Evolutionary conservation across 2,888 invertebrate genomes (phyloP), one percentile per base, ranked within the genome.

Genomic region (Cheilosia vulpina): DNA sequence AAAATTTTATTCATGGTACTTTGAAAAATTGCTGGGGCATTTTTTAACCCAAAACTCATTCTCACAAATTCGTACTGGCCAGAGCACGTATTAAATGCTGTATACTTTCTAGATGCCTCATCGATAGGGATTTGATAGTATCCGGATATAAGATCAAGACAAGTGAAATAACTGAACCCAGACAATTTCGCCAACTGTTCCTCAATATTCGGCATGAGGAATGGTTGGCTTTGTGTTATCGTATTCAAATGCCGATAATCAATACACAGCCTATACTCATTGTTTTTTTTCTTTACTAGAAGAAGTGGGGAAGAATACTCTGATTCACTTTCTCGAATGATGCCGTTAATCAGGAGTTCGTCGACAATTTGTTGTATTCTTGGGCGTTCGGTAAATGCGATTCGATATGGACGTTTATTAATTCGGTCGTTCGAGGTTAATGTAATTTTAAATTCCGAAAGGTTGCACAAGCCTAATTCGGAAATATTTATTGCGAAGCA

Each of bases 11-110:
- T 66, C 58, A 66, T 75, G 4, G 38, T 38, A 19, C 34, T 65
- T 65, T 65, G 65, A 15, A n/a, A n/a, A n/a, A 27, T 19, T 9
- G 53, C 53, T 11, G 72, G 62, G 3, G 53, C 53, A 21, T 75
- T 75, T 4, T 57, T 57, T 13, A 75, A n/a, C 1, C 73, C 73
- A 52, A 72, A 62, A 17, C 62, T 62, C 43, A 60, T 72, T 17
- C 62, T 17, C 3, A 45, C 9, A n/a, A 73, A 62, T 15, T 55
- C 62, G 5, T 63, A 62, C 13, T 72, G 72, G 13, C 24, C 52
- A 2, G 41, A 43, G 15, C 24, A 7, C 9, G 63, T 55, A 31
- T 7, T 24, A 58, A 75, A 75, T 6, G 65, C 47, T 9, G 65
- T 65, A n/a, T 55, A 75, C n/a, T 75, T 65, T 66, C 65, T 57